A percentile compares a stretch with the other conserved stretches of the same genome.
Conservation (phyloP, 2,797 vertebrate species). For the Allenopithecus nigroviridis region DNA sequence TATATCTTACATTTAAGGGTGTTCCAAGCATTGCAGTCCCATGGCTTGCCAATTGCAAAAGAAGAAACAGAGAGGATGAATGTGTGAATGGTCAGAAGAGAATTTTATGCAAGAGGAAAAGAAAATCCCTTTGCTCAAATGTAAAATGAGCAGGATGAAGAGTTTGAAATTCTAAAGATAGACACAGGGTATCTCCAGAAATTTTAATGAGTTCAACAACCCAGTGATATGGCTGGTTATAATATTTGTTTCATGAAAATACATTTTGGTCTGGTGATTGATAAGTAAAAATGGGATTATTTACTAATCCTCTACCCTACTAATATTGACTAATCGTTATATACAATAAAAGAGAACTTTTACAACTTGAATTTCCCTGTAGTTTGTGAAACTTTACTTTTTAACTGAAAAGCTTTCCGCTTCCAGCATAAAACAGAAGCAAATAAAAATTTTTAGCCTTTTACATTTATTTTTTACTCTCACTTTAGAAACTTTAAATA, state of each 20-base stretch:
- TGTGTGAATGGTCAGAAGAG: conserved; percentile 8
- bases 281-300: not conserved
- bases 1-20: not conserved
- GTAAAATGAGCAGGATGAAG: conserved; percentile 6
- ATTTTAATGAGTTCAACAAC: conserved; percentile 9
- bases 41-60: not conserved
- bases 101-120: not conserved
- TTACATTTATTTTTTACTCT: conserved; percentile 46
- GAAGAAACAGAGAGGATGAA: not conserved
- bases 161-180: conserved; percentile 25
- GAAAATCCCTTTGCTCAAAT: not conserved
- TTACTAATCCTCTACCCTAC: not conserved
- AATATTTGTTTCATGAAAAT: conserved; percentile 39
- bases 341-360: not conserved
- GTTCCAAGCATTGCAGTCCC: not conserved
- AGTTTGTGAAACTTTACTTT: conserved; percentile 42
- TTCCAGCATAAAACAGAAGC: not conserved
- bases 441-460: conserved; percentile 25
- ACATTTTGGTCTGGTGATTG: not conserved
- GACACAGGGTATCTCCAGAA: not conserved
- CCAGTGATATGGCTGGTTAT: not conserved
- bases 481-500: conserved; percentile 25
- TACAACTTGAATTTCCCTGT: conserved; percentile 24
- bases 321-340: not conserved
- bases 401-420: not conserved